A percentile compares a stretch with the other conserved stretches of the same genome.
Conservation (phyloP, 1,140 invertebrate genomes). For the Trachymyrmex septentrionalis region DNA sequence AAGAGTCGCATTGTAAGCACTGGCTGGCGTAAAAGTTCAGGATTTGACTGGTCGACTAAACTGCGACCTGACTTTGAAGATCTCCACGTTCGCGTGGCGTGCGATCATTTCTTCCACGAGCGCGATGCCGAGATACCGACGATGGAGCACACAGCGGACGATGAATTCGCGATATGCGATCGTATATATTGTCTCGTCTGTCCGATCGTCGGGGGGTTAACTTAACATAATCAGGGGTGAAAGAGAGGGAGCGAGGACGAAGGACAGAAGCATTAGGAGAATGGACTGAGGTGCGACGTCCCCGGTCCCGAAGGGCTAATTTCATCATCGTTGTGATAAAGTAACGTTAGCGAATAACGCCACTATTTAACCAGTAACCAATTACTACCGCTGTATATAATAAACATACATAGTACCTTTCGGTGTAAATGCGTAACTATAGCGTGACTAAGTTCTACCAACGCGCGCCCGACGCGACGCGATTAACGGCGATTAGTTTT, state of each 20-base stretch:
- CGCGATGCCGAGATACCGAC: conserved; percentile 28
- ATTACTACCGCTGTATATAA: conserved; percentile 85
- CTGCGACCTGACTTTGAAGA: conserved; percentile 40
- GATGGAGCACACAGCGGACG: not conserved
- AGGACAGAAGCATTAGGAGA: conserved; percentile 30
- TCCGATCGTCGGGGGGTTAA: conserved; percentile 20
- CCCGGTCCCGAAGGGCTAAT: conserved; percentile 78
- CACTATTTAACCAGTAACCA: conserved; percentile 86
- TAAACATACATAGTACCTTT: conserved; percentile 82
- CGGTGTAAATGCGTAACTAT: conserved; percentile 83
- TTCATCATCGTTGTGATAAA: conserved; percentile 86
- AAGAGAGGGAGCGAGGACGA: conserved; percentile 9
- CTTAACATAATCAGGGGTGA: conserved; percentile 37
- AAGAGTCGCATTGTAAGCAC: conserved; percentile 18
- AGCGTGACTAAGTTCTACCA: conserved; percentile 71
- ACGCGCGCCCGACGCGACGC: conserved; percentile 47
- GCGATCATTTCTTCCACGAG: conserved; percentile 30
- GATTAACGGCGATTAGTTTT: conserved; percentile 69
- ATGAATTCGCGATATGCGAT: not conserved
- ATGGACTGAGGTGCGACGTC: conserved; percentile 54
- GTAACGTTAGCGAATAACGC: conserved; percentile 83
- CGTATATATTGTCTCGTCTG: conserved; percentile 4
- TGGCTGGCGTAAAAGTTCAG: conserved; percentile 40
- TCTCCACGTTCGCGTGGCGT: conserved; percentile 33
- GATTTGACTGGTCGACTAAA: conserved; percentile 34